A percentile compares a stretch with the other conserved stretches of the same genome.
Evolutionary conservation across 2,797 vertebrate species (phyloP).

Genomic region (Crypturellus tataupa): DNA sequence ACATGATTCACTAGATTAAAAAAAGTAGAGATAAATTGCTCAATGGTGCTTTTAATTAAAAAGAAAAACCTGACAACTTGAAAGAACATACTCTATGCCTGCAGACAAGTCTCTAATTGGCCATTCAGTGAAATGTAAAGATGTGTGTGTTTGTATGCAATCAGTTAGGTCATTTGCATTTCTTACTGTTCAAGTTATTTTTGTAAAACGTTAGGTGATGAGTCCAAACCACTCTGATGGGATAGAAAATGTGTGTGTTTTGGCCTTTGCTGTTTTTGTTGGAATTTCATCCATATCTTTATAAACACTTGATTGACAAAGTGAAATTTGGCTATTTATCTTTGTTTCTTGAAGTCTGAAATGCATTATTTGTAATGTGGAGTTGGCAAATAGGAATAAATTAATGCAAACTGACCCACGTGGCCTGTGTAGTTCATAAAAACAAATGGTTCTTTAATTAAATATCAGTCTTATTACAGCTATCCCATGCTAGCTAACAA

Average conservation of each 20-base stretch:
- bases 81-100: not conserved
- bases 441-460: not conserved
- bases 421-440: conserved; percentile 11
- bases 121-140: not conserved
- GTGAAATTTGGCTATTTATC: conserved; percentile 45
- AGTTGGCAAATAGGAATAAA: conserved; percentile 72
- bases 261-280: conserved; percentile 35
- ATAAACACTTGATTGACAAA: conserved; percentile 29
- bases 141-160: conserved; percentile 4
- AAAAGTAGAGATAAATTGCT: not conserved
- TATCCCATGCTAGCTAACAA: not conserved
- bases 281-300: conserved; percentile 28
- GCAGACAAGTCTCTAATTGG: conserved; percentile 6
- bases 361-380: conserved; percentile 65
- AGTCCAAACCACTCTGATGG: conserved; percentile 2
- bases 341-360: conserved; percentile 56
- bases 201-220: not conserved
- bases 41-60: not conserved
- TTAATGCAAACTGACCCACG: conserved; percentile 37
- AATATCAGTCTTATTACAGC: not conserved
- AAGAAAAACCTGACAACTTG: not conserved
- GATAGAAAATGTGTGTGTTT: not conserved
- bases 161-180: conserved; percentile 7
- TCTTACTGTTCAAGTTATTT: conserved; percentile 45
- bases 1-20: not conserved